Base-by-base conservation (phyloP, 2,113 vertebrate genomes). In the Channa argus region DNA sequence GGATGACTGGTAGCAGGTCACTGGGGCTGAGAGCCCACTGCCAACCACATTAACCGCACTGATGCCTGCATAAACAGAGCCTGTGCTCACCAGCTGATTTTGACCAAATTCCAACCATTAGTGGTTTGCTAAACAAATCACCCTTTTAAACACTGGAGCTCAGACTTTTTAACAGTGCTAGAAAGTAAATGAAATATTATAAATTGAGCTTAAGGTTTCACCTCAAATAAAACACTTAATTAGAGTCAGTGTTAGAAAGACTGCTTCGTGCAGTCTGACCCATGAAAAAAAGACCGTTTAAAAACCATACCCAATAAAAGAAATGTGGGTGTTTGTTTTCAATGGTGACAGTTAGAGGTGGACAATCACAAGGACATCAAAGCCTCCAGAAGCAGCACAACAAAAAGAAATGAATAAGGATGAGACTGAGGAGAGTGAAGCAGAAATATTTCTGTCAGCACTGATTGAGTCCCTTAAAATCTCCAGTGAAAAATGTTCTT, bases 301-400 rank as follows among this genome's bases (percentile, higher is more conserved):
- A 38, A 11, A n/a, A 47, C 54, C 15, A 79, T 47, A 67, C 45
- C 51, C n/a, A 49, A 64, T 7, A 44, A 59, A 24, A 39, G 43
- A 14, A 33, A 14, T 60, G 36, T 60, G 49, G 9, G 14, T 77
- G 34, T 68, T 71, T 81, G 24, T 24, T 72, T 63, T 65, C 43
- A 61, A 61, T 43, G 37, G 41, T 70, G 59, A 62, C 69, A 77
- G 63, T 66, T 58, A 62, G 56, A 71, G 58, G 24, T 24, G 24
- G 69, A 55, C 51, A 47, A 63, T 60, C 39, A 66, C 72, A 66
- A 83, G 52, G 71, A 83, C 78, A 56, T 15, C 43, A 43, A 47
- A 88, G 52, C 44, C 80, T 77, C 70, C 69, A 53, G 45, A 87
- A 75, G 71, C 67, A 50, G 43, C 64, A 60, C 66, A 13, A 74